Conservation (phyloP, 2,888 invertebrate genomes). For the Brachyptera putata region DNA sequence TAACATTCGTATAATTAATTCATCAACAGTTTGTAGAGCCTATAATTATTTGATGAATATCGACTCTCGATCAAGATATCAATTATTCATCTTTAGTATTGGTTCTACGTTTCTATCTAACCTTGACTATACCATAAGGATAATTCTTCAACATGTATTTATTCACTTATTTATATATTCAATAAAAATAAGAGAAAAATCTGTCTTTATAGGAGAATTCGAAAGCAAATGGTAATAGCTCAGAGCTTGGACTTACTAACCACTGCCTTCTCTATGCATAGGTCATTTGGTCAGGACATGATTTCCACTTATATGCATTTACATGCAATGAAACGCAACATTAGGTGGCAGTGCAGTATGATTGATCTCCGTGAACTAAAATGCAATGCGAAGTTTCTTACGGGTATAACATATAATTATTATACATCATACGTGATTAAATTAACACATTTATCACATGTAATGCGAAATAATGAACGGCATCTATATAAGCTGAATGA, state of each 20-base stretch:
- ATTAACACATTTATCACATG: slow-evolving; percentile 13
- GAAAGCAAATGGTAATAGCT: neutral
- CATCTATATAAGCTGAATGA: neutral
- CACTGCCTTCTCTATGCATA: neutral
- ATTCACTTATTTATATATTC: neutral
- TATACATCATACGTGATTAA: slow-evolving; percentile 11
- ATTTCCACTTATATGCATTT: neutral
- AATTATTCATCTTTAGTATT: too few species aligned
- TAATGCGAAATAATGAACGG: slow-evolving; percentile 10
- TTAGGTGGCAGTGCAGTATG: slow-evolving; percentile 8
- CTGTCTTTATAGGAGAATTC: neutral
- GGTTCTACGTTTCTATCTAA: too few species aligned
- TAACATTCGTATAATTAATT: too few species aligned
- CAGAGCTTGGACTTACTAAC: slow-evolving; percentile 1
- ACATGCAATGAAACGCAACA: neutral
- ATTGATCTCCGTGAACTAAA: slow-evolving; percentile 1
- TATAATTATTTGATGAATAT: too few species aligned
- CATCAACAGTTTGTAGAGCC: too few species aligned
- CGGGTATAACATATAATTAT: neutral
- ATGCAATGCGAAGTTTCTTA: neutral
- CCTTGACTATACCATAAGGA: neutral
- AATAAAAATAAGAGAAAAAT: neutral
- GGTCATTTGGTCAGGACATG: slow-evolving; percentile 13
- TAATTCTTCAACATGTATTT: neutral
- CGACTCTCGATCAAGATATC: too few species aligned